Conservation (phyloP, 1,140 invertebrate genomes). For the Drosophila sp. region DNA sequence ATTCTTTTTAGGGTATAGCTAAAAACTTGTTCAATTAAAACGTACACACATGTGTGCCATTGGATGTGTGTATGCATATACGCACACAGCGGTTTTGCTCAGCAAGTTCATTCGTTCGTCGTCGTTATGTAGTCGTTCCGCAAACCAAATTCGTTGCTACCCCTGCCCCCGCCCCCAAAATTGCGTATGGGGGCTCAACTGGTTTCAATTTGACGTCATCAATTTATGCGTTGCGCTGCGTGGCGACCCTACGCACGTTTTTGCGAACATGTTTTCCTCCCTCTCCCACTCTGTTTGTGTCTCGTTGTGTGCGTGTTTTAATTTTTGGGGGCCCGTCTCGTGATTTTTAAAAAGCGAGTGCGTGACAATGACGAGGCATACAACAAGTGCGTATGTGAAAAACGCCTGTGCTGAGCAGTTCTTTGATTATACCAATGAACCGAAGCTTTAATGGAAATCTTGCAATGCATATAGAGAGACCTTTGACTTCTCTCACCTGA, state of each 20-base stretch:
- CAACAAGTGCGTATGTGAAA: conserved; percentile 8
- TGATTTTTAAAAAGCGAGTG: conserved; percentile 3
- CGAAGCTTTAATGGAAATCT: too few species aligned
- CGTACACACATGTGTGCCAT: conserved; percentile 1
- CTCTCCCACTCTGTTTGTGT: background rate
- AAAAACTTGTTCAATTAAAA: conserved; percentile 16
- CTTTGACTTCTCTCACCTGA: too few species aligned
- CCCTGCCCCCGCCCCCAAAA: background rate
- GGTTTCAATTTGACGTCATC: conserved; percentile 12
- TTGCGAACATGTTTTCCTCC: background rate
- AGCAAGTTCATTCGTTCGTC: conserved; percentile 18
- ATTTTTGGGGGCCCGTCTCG: conserved; percentile 20
- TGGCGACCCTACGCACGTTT: conserved; percentile 4
- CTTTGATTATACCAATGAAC: too few species aligned
- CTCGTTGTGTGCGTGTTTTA: background rate
- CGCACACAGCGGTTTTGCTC: conserved; percentile 11
- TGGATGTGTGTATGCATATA: conserved; percentile 20
- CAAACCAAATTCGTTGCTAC: background rate
- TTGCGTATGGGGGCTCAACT: conserved; percentile 2
- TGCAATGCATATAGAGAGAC: too few species aligned
- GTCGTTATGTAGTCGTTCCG: background rate
- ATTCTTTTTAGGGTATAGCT: background rate
- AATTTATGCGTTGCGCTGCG: background rate
- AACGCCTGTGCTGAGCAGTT: too few species aligned
- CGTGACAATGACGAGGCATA: conserved; percentile 9